Base-by-base conservation (phyloP, 2,888 invertebrate species). In the Agapetus fuscipes region DNA sequence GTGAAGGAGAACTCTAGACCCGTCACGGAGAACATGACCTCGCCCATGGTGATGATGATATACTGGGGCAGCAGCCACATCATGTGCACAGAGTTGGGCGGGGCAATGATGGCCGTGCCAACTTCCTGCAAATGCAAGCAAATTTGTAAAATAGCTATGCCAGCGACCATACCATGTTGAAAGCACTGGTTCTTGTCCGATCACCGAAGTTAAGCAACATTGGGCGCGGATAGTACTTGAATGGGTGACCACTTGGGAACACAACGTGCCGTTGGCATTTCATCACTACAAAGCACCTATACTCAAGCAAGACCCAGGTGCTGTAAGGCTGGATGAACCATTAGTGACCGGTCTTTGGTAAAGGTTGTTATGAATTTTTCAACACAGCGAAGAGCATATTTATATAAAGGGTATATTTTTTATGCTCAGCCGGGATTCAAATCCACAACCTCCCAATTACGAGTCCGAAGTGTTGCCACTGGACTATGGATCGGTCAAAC, bases 1-100 rank as follows among this genome's bases (percentile, higher is more conserved):
- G 94, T 88, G 61, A 93, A 97, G 0, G 95, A 88, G 63, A 98
- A 97, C 57, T 93, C 88, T 14, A 97, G 67, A 0, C 96, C 96
- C 0, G 96, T 95, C 16, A 97, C 84, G 0, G 94, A 90, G 60
- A 95, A 93, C 81, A 97, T 85, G 28, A 97, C 85, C 63, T 98
- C 97, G 0, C 82, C 96, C 53, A 84, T 76, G 0, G 96, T 94
- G 53, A 98, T 84, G 11, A 95, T 70, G 33, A 95, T 64, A 57
- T 94, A 95, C 59, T 97, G 97, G 0, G 96, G 96, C 13, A 96
- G 56, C 53, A 93, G 76, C 83, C 81, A 86, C 3, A 88, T 58
- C 55, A 95, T 86, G 52, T 86, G 83, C 2, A 94, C 59, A 1
- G 75, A 73, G 58, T 86, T 89, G 1, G 83, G 74, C 2, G 74